A percentile compares a stretch with the other conserved stretches of the same genome.
These are phyloP conservation scores for Elmis aenea DNA, from an alignment of 2,888 invertebrate species.

Conservation along the genomic window DNA sequence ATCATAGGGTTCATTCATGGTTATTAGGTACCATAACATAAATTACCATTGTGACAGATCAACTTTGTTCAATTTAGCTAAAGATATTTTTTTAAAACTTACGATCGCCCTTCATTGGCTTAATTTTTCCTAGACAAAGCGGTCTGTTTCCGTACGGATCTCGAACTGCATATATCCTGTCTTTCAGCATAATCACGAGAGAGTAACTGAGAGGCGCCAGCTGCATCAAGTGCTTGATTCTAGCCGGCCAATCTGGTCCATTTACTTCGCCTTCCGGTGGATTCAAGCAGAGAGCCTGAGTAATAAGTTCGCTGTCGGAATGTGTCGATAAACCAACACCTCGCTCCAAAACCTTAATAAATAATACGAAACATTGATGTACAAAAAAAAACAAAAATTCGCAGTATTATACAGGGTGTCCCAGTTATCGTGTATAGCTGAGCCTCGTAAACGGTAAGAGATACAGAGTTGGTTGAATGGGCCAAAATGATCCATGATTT, in stretches of 20 bases:
- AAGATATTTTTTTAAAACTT: constrained; percentile 25
- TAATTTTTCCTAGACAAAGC: constrained; percentile 87
- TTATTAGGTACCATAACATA: too few relatives aligned
- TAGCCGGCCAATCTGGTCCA: constrained; percentile 89
- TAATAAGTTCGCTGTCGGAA: constrained; percentile 95
- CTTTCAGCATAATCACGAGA: constrained; percentile 87
- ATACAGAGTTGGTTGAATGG: too few relatives aligned
- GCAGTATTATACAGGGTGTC: too few relatives aligned
- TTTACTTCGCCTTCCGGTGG: constrained; percentile 82
- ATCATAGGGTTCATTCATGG: too few relatives aligned
- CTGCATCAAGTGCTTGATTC: constrained; percentile 90
- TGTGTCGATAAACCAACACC: constrained; percentile 95
- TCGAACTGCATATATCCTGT: constrained; percentile 89
- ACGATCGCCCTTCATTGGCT: constrained; percentile 50
- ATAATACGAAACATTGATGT: constrained; percentile 2
- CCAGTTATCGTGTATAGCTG: too few relatives aligned
- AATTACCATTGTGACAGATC: too few relatives aligned
- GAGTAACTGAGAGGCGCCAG: constrained; percentile 94
- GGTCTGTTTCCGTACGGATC: constrained; percentile 98
- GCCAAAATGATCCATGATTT: too few relatives aligned
- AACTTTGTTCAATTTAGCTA: too few relatives aligned
- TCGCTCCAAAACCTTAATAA: constrained; percentile 72
- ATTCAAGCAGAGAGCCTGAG: constrained; percentile 89
- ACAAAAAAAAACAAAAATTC: too few relatives aligned
- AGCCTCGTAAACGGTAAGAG: too few relatives aligned